phyloP scores from a whole-genome alignment of 2,888 invertebrate species.

The Parochlus steinenii region DNA sequence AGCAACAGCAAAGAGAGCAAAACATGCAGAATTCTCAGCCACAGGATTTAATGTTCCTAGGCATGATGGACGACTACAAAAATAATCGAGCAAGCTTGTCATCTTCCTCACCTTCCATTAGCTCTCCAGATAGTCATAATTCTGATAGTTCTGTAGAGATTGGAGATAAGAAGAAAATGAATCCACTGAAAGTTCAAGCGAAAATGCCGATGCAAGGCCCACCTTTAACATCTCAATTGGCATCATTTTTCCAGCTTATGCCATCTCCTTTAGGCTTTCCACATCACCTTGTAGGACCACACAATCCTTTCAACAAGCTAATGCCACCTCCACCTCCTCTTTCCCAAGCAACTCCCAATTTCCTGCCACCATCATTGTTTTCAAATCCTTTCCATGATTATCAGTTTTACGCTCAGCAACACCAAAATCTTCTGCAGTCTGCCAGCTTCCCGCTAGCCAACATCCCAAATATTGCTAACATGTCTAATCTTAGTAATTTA shows the following conservation, averaged over 20 bases:
- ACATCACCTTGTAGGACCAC: conserved; percentile 21
- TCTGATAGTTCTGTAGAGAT: conserved; percentile 68
- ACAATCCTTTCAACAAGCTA: conserved; percentile 8
- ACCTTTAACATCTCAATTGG: conserved; percentile 45
- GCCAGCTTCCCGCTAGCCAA: too few species aligned
- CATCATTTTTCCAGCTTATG: conserved; percentile 35
- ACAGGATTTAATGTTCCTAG: conserved; percentile 43
- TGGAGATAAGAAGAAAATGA: conserved; percentile 38
- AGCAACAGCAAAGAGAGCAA: conserved; percentile 27
- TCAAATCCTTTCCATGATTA: conserved; percentile 9
- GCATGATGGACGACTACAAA: conserved; percentile 52
- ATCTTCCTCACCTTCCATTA: conserved; percentile 52
- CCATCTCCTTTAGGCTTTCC: conserved; percentile 44
- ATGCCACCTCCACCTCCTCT: conserved; percentile 10
- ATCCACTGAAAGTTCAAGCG: conserved; percentile 26
- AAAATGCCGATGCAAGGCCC: conserved; percentile 30
- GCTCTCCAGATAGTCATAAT: conserved; percentile 69
- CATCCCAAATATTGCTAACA: too few species aligned
- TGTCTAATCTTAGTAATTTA: too few species aligned
- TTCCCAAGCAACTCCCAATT: conserved; percentile 5
- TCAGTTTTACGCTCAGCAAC: conserved; percentile 9
- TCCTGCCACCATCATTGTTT: conserved; percentile 10
- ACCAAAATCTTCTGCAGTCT: conserved; percentile 8
- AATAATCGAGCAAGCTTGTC: conserved; percentile 24
- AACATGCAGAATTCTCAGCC: conserved; percentile 22